phyloP scores from a whole-genome alignment of 1,140 invertebrate genomes.

The Agrypnia vestita region DNA sequence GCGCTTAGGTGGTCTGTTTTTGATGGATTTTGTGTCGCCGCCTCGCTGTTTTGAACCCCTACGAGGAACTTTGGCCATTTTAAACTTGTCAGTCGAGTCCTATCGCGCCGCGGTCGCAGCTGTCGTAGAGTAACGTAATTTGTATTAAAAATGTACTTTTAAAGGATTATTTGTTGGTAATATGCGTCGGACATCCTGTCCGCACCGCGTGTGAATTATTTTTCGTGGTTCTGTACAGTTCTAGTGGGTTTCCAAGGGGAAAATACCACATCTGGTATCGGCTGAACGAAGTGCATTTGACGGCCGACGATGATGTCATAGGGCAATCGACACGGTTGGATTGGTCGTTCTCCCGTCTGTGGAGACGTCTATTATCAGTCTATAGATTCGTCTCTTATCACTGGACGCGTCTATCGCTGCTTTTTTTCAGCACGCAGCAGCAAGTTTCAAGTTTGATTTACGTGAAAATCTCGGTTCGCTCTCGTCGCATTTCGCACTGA shows the following conservation, averaged over 20 bases:
- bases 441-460: too few relatives aligned
- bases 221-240: neutral
- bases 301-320: constrained; percentile 21
- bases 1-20: neutral
- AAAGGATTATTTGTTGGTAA: neutral
- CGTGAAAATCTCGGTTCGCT: too few relatives aligned
- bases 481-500: too few relatives aligned
- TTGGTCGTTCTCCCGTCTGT: neutral
- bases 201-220: neutral
- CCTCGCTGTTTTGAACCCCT: neutral
- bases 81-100: constrained; percentile 2
- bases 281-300: neutral
- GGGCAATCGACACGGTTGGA: constrained; percentile 5
- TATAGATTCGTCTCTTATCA: too few relatives aligned
- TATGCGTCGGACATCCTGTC: too few relatives aligned
- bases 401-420: too few relatives aligned
- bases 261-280: neutral
- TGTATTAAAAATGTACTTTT: neutral
- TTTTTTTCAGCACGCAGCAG: too few relatives aligned
- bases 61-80: constrained; percentile 10
- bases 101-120: constrained; percentile 2
- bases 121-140: constrained; percentile 13
- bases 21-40: neutral
- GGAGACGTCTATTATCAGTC: too few relatives aligned
- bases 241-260: neutral